A percentile compares a stretch with the other conserved stretches of the same genome.
phyloP scores from a whole-genome alignment of 1,140 invertebrate genomes.

The Bombus difficillimus region DNA sequence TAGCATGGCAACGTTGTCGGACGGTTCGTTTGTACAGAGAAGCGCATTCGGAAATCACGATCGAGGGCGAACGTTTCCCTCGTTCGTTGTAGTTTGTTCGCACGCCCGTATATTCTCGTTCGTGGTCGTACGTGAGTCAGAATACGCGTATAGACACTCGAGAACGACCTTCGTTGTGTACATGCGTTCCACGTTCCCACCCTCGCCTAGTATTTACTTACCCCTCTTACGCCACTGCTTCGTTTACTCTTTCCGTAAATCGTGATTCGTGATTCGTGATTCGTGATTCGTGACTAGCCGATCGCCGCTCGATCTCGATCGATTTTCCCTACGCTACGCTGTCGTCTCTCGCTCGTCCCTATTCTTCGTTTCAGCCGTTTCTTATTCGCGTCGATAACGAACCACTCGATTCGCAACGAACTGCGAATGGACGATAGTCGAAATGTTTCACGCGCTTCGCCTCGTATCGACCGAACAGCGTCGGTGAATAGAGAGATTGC shows the following conservation, averaged over 20 bases:
- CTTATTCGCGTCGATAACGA: background rate
- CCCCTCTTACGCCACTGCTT: constrained; percentile 41
- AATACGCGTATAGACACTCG: constrained; percentile 36
- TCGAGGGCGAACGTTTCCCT: constrained; percentile 40
- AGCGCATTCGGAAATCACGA: constrained; percentile 67
- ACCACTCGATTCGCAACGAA: constrained; percentile 24
- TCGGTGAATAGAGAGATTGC: too few species aligned
- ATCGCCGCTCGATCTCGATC: constrained; percentile 45
- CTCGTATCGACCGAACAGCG: background rate
- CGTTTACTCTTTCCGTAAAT: constrained; percentile 66
- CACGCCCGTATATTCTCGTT: constrained; percentile 26
- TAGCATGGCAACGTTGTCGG: constrained; percentile 46
- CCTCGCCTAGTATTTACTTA: constrained; percentile 62
- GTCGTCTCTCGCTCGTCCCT: background rate
- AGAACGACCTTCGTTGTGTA: constrained; percentile 48
- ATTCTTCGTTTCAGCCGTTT: background rate
- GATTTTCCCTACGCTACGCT: constrained; percentile 22
- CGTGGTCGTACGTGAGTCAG: constrained; percentile 41
- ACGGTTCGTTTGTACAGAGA: constrained; percentile 54
- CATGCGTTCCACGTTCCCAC: constrained; percentile 36
- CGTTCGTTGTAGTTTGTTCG: constrained; percentile 36
- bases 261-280: constrained; percentile 35
- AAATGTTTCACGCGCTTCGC: background rate
- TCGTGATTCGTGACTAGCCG: constrained; percentile 37
- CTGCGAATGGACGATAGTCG: constrained; percentile 10